Evolutionary conservation across 2,113 vertebrate genomes (phyloP).

Genomic region (Proteles cristata): DNA sequence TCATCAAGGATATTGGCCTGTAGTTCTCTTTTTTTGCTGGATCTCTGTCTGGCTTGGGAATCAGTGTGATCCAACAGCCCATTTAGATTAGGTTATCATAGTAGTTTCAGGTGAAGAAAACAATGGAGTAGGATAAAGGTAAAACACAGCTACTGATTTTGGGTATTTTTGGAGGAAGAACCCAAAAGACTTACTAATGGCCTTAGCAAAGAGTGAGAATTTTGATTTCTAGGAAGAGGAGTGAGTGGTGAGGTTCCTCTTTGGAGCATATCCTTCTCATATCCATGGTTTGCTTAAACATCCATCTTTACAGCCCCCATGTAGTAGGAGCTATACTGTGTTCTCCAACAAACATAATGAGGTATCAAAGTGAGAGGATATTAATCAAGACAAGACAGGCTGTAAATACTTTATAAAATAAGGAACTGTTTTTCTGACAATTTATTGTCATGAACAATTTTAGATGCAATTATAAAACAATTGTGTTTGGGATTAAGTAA

Average conservation of each 20-base stretch:
- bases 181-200: background rate
- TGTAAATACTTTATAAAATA: conserved; percentile 50
- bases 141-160: background rate
- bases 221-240: background rate
- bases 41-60: too few species aligned
- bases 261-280: background rate
- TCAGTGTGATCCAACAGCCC: background rate
- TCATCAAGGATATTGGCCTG: too few species aligned
- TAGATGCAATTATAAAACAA: conserved; percentile 27
- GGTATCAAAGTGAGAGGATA: conserved; percentile 6
- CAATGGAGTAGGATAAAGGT: background rate
- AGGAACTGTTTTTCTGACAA: background rate
- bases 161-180: background rate
- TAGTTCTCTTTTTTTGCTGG: too few species aligned
- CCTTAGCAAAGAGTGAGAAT: background rate
- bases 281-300: background rate
- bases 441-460: background rate
- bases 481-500: background rate
- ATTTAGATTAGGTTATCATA: background rate
- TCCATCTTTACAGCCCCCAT: background rate
- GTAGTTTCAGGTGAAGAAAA: background rate
- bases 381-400: background rate
- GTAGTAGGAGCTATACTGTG: background rate
- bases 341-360: background rate
- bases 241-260: background rate